phyloP scores from a whole-genome alignment of 2,797 vertebrate species.

The Denticeps clupeoides region DNA sequence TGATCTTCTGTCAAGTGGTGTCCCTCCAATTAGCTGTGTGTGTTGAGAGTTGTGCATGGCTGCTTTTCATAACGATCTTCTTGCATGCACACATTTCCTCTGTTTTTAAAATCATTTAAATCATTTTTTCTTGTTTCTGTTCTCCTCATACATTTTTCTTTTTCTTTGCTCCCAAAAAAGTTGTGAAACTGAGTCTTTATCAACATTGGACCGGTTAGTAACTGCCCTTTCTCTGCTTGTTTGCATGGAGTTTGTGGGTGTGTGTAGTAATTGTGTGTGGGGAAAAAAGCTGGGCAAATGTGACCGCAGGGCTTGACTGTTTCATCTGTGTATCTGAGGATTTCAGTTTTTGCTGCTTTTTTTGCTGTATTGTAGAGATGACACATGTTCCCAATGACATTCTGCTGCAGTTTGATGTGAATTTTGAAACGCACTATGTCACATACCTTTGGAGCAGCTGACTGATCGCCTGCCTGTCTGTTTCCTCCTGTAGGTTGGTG shows the following conservation, averaged over 20 bases:
- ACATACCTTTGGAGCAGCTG: too few relatives aligned
- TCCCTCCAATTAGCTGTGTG: too few relatives aligned
- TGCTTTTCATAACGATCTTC: slow-evolving; percentile 52
- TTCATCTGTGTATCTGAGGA: too few relatives aligned
- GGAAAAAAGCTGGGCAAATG: slow-evolving; percentile 13
- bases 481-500: slow-evolving; percentile 83
- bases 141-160: slow-evolving; percentile 87
- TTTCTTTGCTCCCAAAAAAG: slow-evolving; percentile 93
- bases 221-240: slow-evolving; percentile 74
- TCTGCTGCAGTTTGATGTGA: too few relatives aligned
- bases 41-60: slow-evolving; percentile 57
- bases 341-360: not conserved
- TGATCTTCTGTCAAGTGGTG: too few relatives aligned
- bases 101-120: slow-evolving; percentile 48
- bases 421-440: too few relatives aligned
- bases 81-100: slow-evolving; percentile 58
- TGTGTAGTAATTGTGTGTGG: slow-evolving; percentile 45
- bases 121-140: slow-evolving; percentile 72
- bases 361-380: slow-evolving; percentile 30
- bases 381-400: too few relatives aligned
- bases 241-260: slow-evolving; percentile 59
- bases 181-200: slow-evolving; percentile 99
- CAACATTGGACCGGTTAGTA: slow-evolving; percentile 99
- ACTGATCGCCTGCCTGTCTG: too few relatives aligned
- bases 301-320: too few relatives aligned